A percentile compares a stretch with the other conserved stretches of the same genome.
Conservation (phyloP, 1,140 invertebrate species). For the Vanessa atalanta region DNA sequence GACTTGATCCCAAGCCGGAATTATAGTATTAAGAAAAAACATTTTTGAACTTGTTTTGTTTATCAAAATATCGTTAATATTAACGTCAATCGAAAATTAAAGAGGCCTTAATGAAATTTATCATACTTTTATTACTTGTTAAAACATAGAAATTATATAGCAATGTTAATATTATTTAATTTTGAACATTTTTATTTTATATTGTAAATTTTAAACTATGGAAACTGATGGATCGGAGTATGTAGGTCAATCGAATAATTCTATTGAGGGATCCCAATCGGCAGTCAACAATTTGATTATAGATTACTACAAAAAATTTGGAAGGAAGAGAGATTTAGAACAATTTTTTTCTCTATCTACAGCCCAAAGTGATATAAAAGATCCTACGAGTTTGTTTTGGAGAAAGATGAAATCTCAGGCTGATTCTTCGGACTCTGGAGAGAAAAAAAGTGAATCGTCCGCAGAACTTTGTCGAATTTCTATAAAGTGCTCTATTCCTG, state of each 20-base stretch:
- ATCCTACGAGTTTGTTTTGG: constrained; percentile 69
- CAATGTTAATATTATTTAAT: constrained; percentile 21
- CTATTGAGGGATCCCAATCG: constrained; percentile 43
- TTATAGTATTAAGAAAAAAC: not conserved
- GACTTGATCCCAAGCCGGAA: not conserved
- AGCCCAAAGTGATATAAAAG: constrained; percentile 62
- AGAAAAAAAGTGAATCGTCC: constrained; percentile 64
- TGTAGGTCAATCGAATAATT: constrained; percentile 20
- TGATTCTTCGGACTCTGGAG: constrained; percentile 67
- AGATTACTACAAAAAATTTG: constrained; percentile 78
- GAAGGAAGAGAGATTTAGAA: constrained; percentile 72
- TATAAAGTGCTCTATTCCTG: constrained; percentile 64
- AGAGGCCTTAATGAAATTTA: constrained; percentile 19
- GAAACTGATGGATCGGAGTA: constrained; percentile 34
- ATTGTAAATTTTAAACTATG: constrained; percentile 32
- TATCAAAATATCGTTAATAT: constrained; percentile 32
- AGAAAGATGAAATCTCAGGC: constrained; percentile 67
- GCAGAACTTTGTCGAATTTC: constrained; percentile 73
- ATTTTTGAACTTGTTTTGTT: constrained; percentile 35
- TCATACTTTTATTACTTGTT: constrained; percentile 19
- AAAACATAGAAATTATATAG: constrained; percentile 27
- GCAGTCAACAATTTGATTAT: constrained; percentile 69
- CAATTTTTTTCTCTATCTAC: constrained; percentile 75
- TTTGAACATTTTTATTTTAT: constrained; percentile 14
- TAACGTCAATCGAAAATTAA: constrained; percentile 19